These are phyloP conservation scores for Hyposmocoma kahamanoa DNA, from an alignment of 1,140 invertebrate species.

Conservation along the genomic window DNA sequence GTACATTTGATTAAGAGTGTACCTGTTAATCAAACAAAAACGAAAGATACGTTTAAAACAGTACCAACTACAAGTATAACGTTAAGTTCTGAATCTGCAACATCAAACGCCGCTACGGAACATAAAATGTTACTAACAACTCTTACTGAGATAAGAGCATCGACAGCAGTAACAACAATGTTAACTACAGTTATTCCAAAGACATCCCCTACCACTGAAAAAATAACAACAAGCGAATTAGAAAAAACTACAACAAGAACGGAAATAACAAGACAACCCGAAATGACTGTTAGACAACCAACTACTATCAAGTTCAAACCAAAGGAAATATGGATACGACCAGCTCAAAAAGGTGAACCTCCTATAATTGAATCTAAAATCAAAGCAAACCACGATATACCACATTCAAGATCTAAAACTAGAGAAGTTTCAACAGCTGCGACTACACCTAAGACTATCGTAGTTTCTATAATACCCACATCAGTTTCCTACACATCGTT, in stretches of 20 bases:
- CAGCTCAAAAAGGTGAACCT: conserved; percentile 63
- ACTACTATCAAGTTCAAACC: conserved; percentile 50
- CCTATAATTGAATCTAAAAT: conserved; percentile 40
- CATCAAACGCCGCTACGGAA: too few relatives aligned
- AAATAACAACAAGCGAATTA: conserved; percentile 16
- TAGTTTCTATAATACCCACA: conserved; percentile 66
- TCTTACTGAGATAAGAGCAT: neutral
- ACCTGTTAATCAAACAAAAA: too few relatives aligned
- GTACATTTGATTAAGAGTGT: too few relatives aligned
- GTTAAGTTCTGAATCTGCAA: too few relatives aligned
- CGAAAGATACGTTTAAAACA: too few relatives aligned
- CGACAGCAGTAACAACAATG: conserved; percentile 7
- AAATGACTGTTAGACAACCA: conserved; percentile 18
- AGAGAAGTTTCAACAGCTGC: conserved; percentile 39
- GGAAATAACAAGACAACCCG: conserved; percentile 30
- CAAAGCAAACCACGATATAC: conserved; percentile 33
- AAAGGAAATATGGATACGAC: conserved; percentile 67
- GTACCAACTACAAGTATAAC: too few relatives aligned
- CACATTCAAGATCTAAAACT: conserved; percentile 29
- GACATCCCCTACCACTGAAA: conserved; percentile 5
- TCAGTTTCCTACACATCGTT: conserved; percentile 59
- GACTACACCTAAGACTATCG: conserved; percentile 62
- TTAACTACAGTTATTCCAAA: conserved; percentile 18
- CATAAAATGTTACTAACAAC: too few relatives aligned
- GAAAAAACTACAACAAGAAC: conserved; percentile 21